Percentiles rank a stretch among this genome's conserved stretches.
phyloP scores from a whole-genome alignment of 2,113 vertebrate genomes.

The Vicugna pacos region DNA sequence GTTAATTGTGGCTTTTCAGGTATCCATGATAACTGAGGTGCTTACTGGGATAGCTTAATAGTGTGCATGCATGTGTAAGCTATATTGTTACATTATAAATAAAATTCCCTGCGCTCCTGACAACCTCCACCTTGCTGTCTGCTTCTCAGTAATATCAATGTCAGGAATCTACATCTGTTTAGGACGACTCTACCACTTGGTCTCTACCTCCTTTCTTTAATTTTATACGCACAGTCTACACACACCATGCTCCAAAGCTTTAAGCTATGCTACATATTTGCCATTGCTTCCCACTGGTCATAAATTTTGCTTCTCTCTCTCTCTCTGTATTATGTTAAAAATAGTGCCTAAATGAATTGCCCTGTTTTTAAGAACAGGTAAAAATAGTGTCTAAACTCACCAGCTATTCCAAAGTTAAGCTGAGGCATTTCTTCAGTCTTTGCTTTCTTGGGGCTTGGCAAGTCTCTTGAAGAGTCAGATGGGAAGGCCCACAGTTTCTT shows the following conservation, averaged over 20 bases:
- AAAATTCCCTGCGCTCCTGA: neutral
- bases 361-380: neutral
- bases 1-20: neutral
- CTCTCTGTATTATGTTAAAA: neutral
- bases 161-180: neutral
- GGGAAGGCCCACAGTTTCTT: conserved; percentile 96
- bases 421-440: conserved; percentile 95
- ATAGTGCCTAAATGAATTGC: neutral
- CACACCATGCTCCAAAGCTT: neutral
- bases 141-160: neutral
- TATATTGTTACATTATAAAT: neutral
- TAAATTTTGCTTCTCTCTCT: neutral
- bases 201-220: neutral
- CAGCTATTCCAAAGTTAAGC: conserved; percentile 98
- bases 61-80: neutral
- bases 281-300: neutral
- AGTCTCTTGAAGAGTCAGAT: conserved; percentile 92
- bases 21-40: neutral
- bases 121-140: neutral
- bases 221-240: neutral
- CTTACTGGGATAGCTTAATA: neutral
- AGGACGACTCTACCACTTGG: neutral
- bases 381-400: conserved; percentile 85
- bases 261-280: neutral
- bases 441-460: conserved; percentile 92